Evolutionary conservation across 2,113 vertebrate species (phyloP), one percentile per base, ranked within the genome.

Genomic region (Dryoscopus gambensis): DNA sequence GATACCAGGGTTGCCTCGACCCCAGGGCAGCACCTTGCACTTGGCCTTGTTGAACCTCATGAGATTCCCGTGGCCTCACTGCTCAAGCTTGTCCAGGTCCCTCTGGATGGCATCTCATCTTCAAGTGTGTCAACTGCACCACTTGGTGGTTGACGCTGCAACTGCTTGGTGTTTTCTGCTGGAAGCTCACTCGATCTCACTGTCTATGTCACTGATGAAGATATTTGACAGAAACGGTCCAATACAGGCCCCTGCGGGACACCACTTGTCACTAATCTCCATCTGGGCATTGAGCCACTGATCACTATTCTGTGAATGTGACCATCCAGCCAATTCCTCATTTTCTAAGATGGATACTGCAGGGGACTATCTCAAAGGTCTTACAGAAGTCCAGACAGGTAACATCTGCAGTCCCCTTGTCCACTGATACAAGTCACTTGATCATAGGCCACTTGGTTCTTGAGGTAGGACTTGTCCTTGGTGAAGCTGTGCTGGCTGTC

Each of bases 1-100:
- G n/a, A 40, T 30, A 79, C 24, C 5, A 6, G 23, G 15, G 28
- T 14, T 63, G n/a, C 19, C 19, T 19, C 0, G 1, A 46, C 28
- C 10, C 28, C 39, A n/a, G 10, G 15, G 28, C 19, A 69, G 39
- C 39, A 69, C 15, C 33, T 87, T 53, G 47, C n/a, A 70, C n/a
- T 55, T 70, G 24, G 28, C n/a, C 47, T 47, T 47, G 23, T 21
- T 78, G n/a, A 87, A 70, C 6, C 10, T 63, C 30, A 21, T n/a
- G 50, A 84, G 13, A 18, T 77, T 50, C 18, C 53, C 23, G 28
- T 3, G 15, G 37, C 12, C 25, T 42, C 37, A 44, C 5, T 18
- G 12, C 46, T 69, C 33, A 69, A 46, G 23, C 23, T 78, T 55
- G 47, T 70, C 28, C 64, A 55, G 84, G n/a, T 47, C 20, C 42